Evolutionary conservation across 2,113 vertebrate genomes (phyloP).

Genomic region (Tautogolabrus adspersus): DNA sequence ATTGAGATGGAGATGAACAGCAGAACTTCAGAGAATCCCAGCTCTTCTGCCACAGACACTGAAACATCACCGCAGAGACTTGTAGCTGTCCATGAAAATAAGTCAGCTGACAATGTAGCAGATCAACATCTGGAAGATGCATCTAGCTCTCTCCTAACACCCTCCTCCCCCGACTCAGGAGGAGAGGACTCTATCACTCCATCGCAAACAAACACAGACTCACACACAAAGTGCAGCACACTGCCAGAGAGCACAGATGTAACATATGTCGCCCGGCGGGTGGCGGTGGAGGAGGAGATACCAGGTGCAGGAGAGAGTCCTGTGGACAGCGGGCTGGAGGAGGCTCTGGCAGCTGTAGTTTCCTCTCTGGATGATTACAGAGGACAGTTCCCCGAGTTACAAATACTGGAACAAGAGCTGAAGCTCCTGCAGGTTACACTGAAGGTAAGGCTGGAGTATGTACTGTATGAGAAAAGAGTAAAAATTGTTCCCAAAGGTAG

Average conservation of each 20-base stretch:
- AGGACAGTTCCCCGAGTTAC: conserved; percentile 95
- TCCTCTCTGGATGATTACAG: conserved; percentile 94
- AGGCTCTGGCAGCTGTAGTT: conserved; percentile 86
- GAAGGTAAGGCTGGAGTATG: conserved; percentile 85
- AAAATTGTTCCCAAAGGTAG: neutral
- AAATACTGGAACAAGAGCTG: conserved; percentile 91
- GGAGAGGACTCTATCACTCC: neutral
- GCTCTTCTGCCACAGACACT: neutral
- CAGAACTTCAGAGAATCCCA: conserved; percentile 31
- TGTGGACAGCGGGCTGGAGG: conserved; percentile 85
- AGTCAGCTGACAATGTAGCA: neutral
- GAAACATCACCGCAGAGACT: neutral
- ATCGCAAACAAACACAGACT: conserved; percentile 1
- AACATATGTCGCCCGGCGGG: conserved; percentile 45
- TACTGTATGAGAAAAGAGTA: neutral
- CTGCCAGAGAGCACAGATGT: conserved; percentile 30
- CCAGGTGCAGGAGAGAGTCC: neutral
- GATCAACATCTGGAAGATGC: neutral
- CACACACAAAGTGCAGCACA: conserved; percentile 3
- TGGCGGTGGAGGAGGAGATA: conserved; percentile 66
- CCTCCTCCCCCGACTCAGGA: neutral
- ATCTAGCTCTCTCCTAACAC: neutral
- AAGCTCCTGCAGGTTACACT: conserved; percentile 89
- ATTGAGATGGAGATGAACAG: conserved; percentile 56
- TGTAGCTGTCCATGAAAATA: neutral